Conservation (phyloP, 2,113 vertebrate genomes). For the Haemorhous mexicanus region DNA sequence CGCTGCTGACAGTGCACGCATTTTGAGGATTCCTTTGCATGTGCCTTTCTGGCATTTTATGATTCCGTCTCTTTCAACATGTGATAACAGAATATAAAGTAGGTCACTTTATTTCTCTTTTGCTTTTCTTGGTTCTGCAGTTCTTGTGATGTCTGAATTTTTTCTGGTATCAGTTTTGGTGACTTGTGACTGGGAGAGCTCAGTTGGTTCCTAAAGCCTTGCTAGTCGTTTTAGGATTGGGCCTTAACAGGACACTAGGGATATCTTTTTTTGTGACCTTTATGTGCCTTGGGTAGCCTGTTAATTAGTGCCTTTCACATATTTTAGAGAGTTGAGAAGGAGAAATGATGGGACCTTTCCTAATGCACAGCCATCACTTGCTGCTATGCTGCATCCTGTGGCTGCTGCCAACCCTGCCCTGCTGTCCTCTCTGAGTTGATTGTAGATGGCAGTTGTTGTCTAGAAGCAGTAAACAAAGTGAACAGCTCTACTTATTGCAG, state of each 20-base stretch:
- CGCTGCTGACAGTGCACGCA: background rate
- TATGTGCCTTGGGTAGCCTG: background rate
- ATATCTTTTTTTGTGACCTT: background rate
- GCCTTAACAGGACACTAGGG: background rate
- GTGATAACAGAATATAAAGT: slow-evolving; percentile 13
- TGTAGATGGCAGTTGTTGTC: slow-evolving; percentile 25
- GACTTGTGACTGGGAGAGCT: background rate
- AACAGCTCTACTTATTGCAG: slow-evolving; percentile 22
- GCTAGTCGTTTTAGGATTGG: background rate
- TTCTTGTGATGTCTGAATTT: slow-evolving; percentile 15
- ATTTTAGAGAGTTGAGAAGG: background rate
- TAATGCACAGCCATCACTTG: background rate
- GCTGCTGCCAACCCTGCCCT: slow-evolving; percentile 8
- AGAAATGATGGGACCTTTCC: background rate
- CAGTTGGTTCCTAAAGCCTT: background rate
- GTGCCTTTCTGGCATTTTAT: background rate
- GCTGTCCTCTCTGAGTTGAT: background rate
- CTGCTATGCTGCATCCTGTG: background rate
- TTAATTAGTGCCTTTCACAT: background rate
- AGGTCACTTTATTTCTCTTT: slow-evolving; percentile 25
- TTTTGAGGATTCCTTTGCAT: slow-evolving; percentile 7
- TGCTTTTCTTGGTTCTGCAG: background rate
- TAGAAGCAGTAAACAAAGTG: slow-evolving; percentile 27
- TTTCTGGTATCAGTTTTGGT: background rate
- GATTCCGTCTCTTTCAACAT: background rate